These are phyloP conservation scores for Agelastica alni DNA, from an alignment of 2,888 invertebrate species.

Conservation along the genomic window DNA sequence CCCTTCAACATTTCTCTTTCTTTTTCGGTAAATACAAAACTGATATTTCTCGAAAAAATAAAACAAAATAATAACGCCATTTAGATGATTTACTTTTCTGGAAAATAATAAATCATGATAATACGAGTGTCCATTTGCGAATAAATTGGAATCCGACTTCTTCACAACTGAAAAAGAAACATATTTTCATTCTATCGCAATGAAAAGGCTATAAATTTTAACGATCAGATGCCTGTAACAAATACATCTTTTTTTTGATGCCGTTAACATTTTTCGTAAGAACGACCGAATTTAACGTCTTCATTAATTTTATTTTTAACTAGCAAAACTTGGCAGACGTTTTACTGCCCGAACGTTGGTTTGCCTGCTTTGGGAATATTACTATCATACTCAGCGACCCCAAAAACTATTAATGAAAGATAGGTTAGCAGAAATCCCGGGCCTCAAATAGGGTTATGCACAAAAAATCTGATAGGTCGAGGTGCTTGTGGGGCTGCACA, in stretches of 20 bases:
- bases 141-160: conserved; percentile 23
- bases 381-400: no score
- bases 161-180: conserved; percentile 20
- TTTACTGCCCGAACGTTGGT: no score
- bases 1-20: conserved; percentile 8
- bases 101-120: conserved; percentile 33
- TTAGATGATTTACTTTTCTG: conserved; percentile 34
- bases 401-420: no score
- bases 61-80: conserved; percentile 32
- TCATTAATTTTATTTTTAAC: conserved; percentile 2
- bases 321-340: no score
- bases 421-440: no score
- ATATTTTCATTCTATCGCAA: conserved; percentile 13
- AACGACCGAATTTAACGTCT: background rate
- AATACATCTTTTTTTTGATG: conserved; percentile 1
- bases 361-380: no score
- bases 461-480: no score
- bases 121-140: conserved; percentile 27
- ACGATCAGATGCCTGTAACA: background rate
- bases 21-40: conserved; percentile 38
- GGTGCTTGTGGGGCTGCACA: no score
- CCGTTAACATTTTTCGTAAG: background rate
- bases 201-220: conserved; percentile 12
- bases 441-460: no score
- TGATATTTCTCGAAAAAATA: conserved; percentile 39